Evolutionary conservation across 1,140 invertebrate genomes (phyloP).

Genomic region (Drosophila mauritiana): DNA sequence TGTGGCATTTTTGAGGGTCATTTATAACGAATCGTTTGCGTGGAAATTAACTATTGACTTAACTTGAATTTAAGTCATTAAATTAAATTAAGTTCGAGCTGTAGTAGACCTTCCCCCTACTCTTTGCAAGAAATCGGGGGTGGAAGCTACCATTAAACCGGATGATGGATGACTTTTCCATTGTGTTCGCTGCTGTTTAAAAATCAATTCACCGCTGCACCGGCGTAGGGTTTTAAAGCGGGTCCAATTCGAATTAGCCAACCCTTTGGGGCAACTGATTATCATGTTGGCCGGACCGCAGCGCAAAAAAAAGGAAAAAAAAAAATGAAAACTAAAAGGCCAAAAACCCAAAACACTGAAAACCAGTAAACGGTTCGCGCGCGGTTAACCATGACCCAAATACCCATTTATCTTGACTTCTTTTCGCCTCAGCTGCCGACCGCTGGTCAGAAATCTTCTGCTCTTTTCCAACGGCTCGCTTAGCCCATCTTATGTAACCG

Average conservation of each 20-base stretch:
- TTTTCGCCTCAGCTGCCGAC: conserved; percentile 37
- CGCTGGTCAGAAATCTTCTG: conserved; percentile 57
- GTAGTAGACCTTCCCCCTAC: not conserved
- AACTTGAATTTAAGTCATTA: conserved; percentile 13
- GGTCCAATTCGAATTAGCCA: conserved; percentile 75
- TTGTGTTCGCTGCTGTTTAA: conserved; percentile 33
- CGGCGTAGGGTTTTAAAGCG: conserved; percentile 32
- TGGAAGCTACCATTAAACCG: conserved; percentile 55
- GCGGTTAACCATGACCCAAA: conserved; percentile 80
- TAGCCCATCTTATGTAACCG: conserved; percentile 61
- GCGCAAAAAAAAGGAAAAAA: conserved; percentile 24
- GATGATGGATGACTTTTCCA: conserved; percentile 73
- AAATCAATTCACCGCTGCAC: conserved; percentile 34
- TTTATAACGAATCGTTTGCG: not conserved
- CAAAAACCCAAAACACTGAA: conserved; percentile 31
- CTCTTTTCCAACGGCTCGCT: conserved; percentile 21
- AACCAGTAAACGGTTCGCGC: conserved; percentile 70
- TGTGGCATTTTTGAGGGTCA: not conserved
- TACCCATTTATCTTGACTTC: conserved; percentile 80
- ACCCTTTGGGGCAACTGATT: conserved; percentile 56
- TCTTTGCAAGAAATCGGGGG: not conserved
- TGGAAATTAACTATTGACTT: not conserved
- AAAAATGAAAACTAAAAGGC: not conserved
- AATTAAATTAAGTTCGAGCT: conserved; percentile 8
- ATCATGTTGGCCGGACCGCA: conserved; percentile 44